Percentiles rank a stretch among this genome's conserved stretches.
These are phyloP conservation scores for Ranitomeya variabilis DNA, from an alignment of 2,113 vertebrate species.

Conservation along the genomic window DNA sequence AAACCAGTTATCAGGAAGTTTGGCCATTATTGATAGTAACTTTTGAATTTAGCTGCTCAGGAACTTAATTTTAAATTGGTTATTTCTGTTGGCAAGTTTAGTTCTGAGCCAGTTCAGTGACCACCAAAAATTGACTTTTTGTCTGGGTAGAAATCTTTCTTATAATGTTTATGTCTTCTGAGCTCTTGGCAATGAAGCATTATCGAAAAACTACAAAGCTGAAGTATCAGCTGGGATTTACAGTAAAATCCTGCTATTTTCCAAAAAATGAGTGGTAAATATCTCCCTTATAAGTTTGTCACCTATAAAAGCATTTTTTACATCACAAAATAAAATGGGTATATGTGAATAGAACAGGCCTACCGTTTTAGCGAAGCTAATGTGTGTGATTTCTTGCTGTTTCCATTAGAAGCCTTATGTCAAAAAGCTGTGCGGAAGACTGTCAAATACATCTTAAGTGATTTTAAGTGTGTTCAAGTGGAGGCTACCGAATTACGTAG, in stretches of 20 bases:
- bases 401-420: neutral
- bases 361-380: neutral
- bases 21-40: no score
- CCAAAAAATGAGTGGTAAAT: neutral
- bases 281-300: neutral
- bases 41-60: no score
- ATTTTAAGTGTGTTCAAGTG: conserved; percentile 10
- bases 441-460: neutral
- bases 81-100: no score
- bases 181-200: no score
- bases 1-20: no score
- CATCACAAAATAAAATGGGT: neutral
- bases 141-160: no score
- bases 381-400: neutral
- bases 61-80: no score
- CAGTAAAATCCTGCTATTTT: neutral
- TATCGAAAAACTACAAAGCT: no score
- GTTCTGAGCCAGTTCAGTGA: no score
- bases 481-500: neutral
- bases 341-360: neutral
- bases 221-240: neutral
- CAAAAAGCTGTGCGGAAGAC: neutral
- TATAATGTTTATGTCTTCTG: no score
- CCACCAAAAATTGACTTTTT: no score
- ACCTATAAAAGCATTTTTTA: neutral